Evolutionary conservation across 2,797 vertebrate species (phyloP).

Genomic region (Bradypodion ventrale): DNA sequence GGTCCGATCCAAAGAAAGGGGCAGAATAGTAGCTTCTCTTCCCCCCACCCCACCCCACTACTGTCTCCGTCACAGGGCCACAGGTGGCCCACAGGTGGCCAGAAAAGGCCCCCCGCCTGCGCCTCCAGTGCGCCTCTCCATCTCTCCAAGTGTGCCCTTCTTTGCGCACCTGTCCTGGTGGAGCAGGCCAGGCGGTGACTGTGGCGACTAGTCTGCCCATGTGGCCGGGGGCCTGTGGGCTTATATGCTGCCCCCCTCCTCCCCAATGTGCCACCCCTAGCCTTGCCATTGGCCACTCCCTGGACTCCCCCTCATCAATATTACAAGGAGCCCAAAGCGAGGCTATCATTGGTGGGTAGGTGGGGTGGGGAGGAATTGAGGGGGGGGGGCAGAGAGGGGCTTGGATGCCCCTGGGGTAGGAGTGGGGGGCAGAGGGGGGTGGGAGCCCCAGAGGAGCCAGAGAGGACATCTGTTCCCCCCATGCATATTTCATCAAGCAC

Average conservation of each 20-base stretch:
- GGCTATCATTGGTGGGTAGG: conserved; percentile 66
- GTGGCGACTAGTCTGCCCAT: no score
- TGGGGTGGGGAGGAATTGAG: background rate
- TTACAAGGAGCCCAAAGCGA: conserved; percentile 67
- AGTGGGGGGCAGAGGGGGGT: background rate
- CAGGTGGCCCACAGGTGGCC: no score
- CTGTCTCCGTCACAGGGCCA: no score
- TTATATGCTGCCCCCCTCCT: background rate
- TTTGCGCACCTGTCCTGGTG: no score
- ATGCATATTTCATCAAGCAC: background rate
- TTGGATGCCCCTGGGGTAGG: background rate
- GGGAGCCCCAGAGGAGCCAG: background rate
- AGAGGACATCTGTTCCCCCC: conserved; percentile 5
- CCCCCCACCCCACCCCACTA: no score
- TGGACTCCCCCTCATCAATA: conserved; percentile 74
- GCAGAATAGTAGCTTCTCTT: no score
- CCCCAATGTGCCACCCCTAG: conserved; percentile 43
- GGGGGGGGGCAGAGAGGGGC: background rate
- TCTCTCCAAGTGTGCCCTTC: no score
- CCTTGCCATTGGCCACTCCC: conserved; percentile 71
- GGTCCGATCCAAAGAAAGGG: no score
- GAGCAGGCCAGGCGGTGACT: no score
- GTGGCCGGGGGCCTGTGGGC: no score
- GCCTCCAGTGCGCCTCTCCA: no score
- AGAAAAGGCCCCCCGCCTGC: no score